phyloP scores from a whole-genome alignment of 2,888 invertebrate genomes.

The Syritta pipiens region DNA sequence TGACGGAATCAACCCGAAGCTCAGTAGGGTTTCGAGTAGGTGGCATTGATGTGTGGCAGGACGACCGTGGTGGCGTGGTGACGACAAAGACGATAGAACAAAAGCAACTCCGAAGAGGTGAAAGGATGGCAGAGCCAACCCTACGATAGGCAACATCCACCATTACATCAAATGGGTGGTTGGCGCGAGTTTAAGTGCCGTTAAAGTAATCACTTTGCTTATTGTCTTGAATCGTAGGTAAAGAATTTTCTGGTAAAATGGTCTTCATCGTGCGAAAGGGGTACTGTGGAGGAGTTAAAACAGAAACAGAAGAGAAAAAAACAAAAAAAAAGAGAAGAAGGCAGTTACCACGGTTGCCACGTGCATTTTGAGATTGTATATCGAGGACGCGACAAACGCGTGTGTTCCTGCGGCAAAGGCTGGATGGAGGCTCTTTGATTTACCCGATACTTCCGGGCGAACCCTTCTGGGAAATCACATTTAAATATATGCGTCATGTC shows the following conservation, averaged over 20 bases:
- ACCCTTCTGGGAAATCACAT: constrained; percentile 23
- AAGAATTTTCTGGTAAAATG: constrained; percentile 1
- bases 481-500: constrained; percentile 18
- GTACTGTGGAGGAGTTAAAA: neutral
- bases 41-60: constrained; percentile 34
- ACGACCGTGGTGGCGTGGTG: too few species aligned
- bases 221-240: constrained; percentile 19
- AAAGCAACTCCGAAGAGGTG: neutral
- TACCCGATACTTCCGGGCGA: constrained; percentile 27
- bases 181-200: constrained; percentile 35
- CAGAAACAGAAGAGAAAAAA: neutral
- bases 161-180: constrained; percentile 11
- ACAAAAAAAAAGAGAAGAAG: neutral
- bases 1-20: constrained; percentile 16
- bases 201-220: constrained; percentile 31
- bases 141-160: neutral
- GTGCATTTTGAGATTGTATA: constrained; percentile 13
- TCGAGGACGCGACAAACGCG: neutral
- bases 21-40: constrained; percentile 23
- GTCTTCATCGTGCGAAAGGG: constrained; percentile 5
- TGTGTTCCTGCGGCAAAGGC: constrained; percentile 1
- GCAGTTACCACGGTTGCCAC: constrained; percentile 13
- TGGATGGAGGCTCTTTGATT: constrained; percentile 11
- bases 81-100: neutral
- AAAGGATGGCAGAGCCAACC: neutral